A percentile compares a stretch with the other conserved stretches of the same genome.
Evolutionary conservation across 2,797 vertebrate species (phyloP).

Genomic region (Poecilia velifera): DNA sequence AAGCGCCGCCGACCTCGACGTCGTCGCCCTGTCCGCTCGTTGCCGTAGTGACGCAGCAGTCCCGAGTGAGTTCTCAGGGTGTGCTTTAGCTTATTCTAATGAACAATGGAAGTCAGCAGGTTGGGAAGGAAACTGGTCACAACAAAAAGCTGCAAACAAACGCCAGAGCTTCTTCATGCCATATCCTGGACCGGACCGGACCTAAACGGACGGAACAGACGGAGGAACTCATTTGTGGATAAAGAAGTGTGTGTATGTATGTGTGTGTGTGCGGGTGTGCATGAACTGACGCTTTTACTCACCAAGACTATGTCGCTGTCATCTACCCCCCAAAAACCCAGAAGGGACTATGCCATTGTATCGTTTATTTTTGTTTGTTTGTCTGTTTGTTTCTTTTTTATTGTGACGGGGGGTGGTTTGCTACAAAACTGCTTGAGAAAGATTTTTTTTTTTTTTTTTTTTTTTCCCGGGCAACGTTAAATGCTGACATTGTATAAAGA

Average conservation of each 20-base stretch:
- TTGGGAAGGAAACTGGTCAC: slow-evolving; percentile 19
- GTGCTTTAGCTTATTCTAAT: slow-evolving; percentile 62
- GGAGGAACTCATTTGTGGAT: slow-evolving; percentile 59
- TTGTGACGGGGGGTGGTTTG: slow-evolving; percentile 26
- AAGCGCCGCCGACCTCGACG: slow-evolving; percentile 28
- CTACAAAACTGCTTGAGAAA: slow-evolving; percentile 59
- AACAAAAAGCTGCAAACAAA: slow-evolving; percentile 14
- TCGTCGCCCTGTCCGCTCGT: slow-evolving; percentile 31
- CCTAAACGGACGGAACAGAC: slow-evolving; percentile 50
- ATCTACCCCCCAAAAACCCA: slow-evolving; percentile 51
- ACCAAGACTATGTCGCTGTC: slow-evolving; percentile 63
- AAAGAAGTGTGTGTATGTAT: slow-evolving; percentile 32
- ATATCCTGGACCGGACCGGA: slow-evolving; percentile 34
- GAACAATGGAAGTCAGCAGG: slow-evolving; percentile 56
- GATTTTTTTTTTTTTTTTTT: slow-evolving; percentile 51
- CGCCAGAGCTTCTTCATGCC: slow-evolving; percentile 33
- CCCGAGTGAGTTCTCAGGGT: slow-evolving; percentile 57
- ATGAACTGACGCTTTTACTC: slow-evolving; percentile 76
- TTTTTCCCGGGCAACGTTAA: slow-evolving; percentile 38
- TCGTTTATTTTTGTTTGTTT: slow-evolving; percentile 18
- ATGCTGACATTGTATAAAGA: slow-evolving; percentile 65
- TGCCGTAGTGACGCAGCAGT: slow-evolving; percentile 39
- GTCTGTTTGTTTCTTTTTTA: slow-evolving; percentile 15
- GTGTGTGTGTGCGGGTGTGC: slow-evolving; percentile 58
- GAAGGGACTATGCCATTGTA: slow-evolving; percentile 75